Percentiles rank a stretch among this genome's conserved stretches.
Evolutionary conservation across 2,113 vertebrate species (phyloP).

Genomic region (Anarrhichthys ocellatus): DNA sequence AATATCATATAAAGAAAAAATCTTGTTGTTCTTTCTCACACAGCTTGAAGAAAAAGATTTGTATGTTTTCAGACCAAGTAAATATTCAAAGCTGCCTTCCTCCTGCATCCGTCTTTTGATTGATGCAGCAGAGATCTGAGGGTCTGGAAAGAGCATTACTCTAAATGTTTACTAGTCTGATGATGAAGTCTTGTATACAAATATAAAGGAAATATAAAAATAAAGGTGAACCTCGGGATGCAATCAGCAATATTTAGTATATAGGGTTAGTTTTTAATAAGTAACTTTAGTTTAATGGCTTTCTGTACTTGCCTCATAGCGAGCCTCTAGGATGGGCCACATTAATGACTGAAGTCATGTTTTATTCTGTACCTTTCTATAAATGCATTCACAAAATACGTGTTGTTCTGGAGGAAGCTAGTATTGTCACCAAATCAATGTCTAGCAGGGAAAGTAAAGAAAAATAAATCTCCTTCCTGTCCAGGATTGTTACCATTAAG

Average conservation of each 20-base stretch:
- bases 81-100: slow-evolving; percentile 49
- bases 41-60: background rate
- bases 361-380: slow-evolving; percentile 10
- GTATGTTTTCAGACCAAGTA: slow-evolving; percentile 39
- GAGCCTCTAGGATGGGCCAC: background rate
- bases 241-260: background rate
- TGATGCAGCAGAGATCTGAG: slow-evolving; percentile 32
- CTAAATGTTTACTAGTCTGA: slow-evolving; percentile 27
- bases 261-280: background rate
- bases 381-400: background rate
- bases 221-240: background rate
- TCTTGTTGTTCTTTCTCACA: slow-evolving; percentile 54
- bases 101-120: slow-evolving; percentile 36
- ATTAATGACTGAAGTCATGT: slow-evolving; percentile 6
- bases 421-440: background rate
- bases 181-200: background rate
- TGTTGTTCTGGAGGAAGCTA: background rate
- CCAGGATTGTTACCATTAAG: background rate
- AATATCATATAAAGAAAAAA: slow-evolving; percentile 46
- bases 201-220: slow-evolving; percentile 14
- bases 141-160: slow-evolving; percentile 30
- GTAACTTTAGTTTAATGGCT: background rate
- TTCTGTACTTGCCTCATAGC: background rate
- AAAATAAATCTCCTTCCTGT: too few species aligned
- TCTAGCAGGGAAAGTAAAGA: background rate